A percentile compares a stretch with the other conserved stretches of the same genome.
Evolutionary conservation across 1,140 invertebrate genomes (phyloP).

Genomic region (Saccostrea echinata): DNA sequence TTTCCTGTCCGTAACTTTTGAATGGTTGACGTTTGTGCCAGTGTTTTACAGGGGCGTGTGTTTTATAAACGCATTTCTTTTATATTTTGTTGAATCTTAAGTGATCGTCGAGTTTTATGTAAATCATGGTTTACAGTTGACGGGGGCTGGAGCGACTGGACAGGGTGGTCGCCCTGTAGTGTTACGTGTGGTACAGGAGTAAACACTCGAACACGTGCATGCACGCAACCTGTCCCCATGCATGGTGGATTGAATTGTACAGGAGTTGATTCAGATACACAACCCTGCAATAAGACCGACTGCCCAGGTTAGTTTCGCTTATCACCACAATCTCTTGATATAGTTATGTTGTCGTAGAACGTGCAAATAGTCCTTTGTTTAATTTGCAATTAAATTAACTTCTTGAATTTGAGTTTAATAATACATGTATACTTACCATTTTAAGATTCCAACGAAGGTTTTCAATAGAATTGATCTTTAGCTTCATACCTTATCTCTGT

Average conservation of each 20-base stretch:
- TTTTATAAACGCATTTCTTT: neutral
- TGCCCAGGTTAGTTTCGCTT: conserved; percentile 7
- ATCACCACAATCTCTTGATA: too few species aligned
- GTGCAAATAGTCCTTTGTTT: too few species aligned
- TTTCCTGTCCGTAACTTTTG: too few species aligned
- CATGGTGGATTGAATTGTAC: conserved; percentile 64
- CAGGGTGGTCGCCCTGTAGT: conserved; percentile 63
- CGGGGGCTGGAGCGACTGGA: conserved; percentile 69
- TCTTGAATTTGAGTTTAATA: too few species aligned
- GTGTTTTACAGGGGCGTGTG: neutral
- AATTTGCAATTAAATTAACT: too few species aligned
- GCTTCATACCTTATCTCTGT: neutral
- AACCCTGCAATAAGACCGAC: neutral
- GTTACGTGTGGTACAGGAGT: conserved; percentile 63
- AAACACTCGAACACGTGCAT: conserved; percentile 55
- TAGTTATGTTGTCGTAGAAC: too few species aligned
- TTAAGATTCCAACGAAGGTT: too few species aligned
- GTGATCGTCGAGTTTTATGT: neutral
- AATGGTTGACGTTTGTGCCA: too few species aligned
- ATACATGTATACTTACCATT: too few species aligned
- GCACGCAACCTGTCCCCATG: conserved; percentile 61
- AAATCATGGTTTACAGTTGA: conserved; percentile 25
- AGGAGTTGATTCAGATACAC: conserved; percentile 31
- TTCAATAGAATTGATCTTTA: too few species aligned
- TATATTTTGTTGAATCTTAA: neutral